Conservation (phyloP, 2,888 invertebrate species). For the Euclidia mi region DNA sequence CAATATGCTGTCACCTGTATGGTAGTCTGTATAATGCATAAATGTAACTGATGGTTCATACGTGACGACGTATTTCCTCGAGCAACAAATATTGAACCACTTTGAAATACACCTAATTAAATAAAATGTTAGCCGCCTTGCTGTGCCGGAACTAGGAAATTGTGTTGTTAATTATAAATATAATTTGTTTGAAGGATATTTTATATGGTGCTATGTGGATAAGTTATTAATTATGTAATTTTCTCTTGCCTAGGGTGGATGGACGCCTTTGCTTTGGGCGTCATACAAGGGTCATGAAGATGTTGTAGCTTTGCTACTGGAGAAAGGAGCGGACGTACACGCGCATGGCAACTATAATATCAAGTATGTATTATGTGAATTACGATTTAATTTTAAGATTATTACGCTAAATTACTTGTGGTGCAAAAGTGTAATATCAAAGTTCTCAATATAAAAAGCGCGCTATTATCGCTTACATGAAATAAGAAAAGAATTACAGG, state of each 20-base stretch:
- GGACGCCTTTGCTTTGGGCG: constrained; percentile 99
- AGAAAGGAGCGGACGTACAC: constrained; percentile 97
- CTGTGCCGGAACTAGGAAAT: not conserved
- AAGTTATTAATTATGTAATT: no score
- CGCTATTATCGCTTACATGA: no score
- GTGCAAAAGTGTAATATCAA: no score
- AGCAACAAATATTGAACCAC: not conserved
- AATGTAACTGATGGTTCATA: no score
- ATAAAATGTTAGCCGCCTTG: not conserved
- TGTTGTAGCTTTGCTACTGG: constrained; percentile 94
- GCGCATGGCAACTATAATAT: constrained; percentile 99
- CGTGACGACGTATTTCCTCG: no score
- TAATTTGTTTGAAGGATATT: not conserved
- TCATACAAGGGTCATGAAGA: constrained; percentile 97
- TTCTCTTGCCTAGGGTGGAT: constrained; percentile 94
- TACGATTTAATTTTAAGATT: not conserved
- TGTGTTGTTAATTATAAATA: not conserved
- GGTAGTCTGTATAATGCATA: no score
- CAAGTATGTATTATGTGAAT: constrained; percentile 66
- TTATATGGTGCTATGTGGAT: no score
- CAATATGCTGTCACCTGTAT: no score
- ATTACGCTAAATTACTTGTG: not conserved
- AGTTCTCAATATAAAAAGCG: no score
- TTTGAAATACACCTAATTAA: not conserved
- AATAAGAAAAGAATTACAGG: no score